Base-by-base conservation (phyloP, 2,888 invertebrate species). In the Drosophila anomelani region DNA sequence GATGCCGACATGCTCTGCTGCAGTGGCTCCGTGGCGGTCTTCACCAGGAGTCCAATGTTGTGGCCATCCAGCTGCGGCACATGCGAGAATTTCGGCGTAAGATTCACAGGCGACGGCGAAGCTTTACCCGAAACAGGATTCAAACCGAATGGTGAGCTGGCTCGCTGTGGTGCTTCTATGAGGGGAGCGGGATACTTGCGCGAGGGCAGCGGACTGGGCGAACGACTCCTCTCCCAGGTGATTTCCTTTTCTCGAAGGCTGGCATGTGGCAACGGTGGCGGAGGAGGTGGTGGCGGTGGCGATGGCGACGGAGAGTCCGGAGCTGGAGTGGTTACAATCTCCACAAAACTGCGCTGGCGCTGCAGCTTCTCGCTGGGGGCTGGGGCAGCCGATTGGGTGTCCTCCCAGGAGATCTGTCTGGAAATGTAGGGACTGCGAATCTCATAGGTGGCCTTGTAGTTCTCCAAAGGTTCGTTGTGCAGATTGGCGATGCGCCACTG, bases 1-100 rank as follows among this genome's bases (percentile, higher is more conserved):
- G 85, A 85, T 38, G 74, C 77, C 32, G 63, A 73, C 82, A 85
- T 87, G 39, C 66, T 38, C 7, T 69, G 63, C 53, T 82, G 78
- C 62, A 80, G 64, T n/a, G 84, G 79, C 55, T 80, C 66, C 44
- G 79, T 76, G 56, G 79, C 78, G 12, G 78, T 81, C 43, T 78
- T 90, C 59, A 91, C 91, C 43, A 90, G 69, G 15, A 91, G 75
- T 0, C 91, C 91, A 62, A 91, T 81, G 53, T 91, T 90, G 70
- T 91, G 91, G 15, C 91, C 89, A 69, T 91, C 91, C 75, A 90
- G 61, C 62, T 91, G 91, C 10, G 91, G 84, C 75, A 91, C 85
- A 78, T 85, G 83, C 23, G 78, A 43, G 55, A 61, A 75, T 60
- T 70, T 80, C 54, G 85, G 62, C 57, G 64, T 39, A 1, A 67